Evolutionary conservation across 2,797 vertebrate species (phyloP).

Genomic region (Lithobates sylvaticus): DNA sequence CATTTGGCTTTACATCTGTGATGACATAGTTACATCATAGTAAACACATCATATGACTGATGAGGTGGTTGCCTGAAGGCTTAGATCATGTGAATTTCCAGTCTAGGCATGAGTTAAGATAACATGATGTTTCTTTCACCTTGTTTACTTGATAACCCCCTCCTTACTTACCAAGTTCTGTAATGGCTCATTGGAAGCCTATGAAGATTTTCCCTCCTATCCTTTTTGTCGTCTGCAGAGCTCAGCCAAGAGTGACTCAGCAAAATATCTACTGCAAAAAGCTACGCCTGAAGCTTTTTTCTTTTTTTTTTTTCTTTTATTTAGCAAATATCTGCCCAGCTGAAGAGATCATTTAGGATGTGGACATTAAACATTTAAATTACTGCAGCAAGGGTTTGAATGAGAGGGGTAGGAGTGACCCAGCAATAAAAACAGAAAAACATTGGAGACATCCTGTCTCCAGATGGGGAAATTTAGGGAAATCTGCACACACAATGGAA

Average conservation of each 20-base stretch:
- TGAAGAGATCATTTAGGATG: conserved; percentile 16
- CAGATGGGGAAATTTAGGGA: conserved; percentile 20
- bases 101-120: neutral
- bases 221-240: neutral
- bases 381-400: neutral
- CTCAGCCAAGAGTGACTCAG: conserved; percentile 18
- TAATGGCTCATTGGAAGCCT: neutral
- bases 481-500: neutral
- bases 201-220: neutral
- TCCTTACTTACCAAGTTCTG: neutral
- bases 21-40: neutral
- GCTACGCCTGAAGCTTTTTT: neutral
- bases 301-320: neutral
- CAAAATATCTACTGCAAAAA: neutral
- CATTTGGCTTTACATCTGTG: neutral
- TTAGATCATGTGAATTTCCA: conserved; percentile 7
- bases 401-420: neutral
- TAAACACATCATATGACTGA: neutral
- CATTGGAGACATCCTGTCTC: conserved; percentile 7
- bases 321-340: neutral
- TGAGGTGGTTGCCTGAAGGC: neutral
- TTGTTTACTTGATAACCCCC: neutral
- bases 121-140: neutral
- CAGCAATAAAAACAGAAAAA: neutral
- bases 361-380: neutral